Evolutionary conservation across 2,888 invertebrate species (phyloP), one percentile per base, ranked within the genome.

Genomic region (Abscondita cerata): DNA sequence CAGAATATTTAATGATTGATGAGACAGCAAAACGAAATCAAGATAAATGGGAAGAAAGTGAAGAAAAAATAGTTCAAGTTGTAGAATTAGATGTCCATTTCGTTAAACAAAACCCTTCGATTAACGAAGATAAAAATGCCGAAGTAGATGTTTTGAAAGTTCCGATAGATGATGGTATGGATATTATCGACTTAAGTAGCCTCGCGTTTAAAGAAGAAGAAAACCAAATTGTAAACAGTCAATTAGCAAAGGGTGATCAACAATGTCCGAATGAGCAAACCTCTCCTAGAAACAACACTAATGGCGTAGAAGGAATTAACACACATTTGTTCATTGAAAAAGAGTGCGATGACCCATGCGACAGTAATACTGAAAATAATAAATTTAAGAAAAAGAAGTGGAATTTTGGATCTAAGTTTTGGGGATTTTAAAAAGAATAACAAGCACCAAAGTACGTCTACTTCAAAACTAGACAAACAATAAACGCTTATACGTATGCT

Each of bases 351-450:
- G 11, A 33, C 12, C 9, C 88, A 89, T 60, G 4, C 6, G 25
- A 25, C 2, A 25, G 6, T 25, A 25, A 89, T 89, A 0, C 81
- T 83, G 89, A 2, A 83, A 83, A 41, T 77, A 78, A 0, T 79
- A 79, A 15, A 74, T 87, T 31, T 88, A 89, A 70, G 53, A 71
- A 54, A 81, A 83, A 58, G 82, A 85, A 76, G 71, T 84, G 3
- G 64, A 71, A 1, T 76, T 80, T 59, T 73, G 84, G 63, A 57
- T 85, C 13, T 75, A 83, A 54, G 66, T 81, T 19, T 75, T 85
- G 13, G 80, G 78, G 46, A 75, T 79, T 61, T 83, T 83, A 11
- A 79, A 83, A 1, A 75, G 76, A 62, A 79, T 78, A 69, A 72
- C 77, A 1, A 75, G 79, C 33, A 20, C 36, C 13, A 36, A 36